A percentile compares a stretch with the other conserved stretches of the same genome.
These are phyloP conservation scores for Nemotelus pantherinus DNA, from an alignment of 2,888 invertebrate species.

Conservation along the genomic window DNA sequence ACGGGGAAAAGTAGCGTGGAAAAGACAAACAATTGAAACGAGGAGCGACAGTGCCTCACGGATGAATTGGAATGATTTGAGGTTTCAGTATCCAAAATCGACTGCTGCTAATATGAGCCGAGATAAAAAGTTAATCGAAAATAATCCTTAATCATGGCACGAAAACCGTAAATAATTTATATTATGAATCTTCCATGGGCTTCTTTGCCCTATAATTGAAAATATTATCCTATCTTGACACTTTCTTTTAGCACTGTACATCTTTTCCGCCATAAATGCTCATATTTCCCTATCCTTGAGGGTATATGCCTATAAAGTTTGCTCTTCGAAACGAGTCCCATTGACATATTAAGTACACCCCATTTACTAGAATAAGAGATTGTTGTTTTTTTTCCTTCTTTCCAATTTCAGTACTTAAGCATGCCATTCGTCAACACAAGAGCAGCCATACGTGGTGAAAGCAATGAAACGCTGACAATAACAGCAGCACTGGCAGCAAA, in stretches of 20 bases:
- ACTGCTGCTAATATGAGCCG: too few species aligned
- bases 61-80: too few species aligned
- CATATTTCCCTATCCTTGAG: conserved; percentile 5
- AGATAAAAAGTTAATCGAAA: too few species aligned
- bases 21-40: conserved; percentile 9
- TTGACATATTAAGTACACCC: conserved; percentile 36
- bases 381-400: conserved; percentile 15
- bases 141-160: too few species aligned
- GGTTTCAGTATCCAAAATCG: too few species aligned
- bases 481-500: background rate
- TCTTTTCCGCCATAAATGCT: conserved; percentile 2
- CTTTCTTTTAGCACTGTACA: background rate
- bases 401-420: background rate
- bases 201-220: too few species aligned
- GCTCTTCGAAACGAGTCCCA: conserved; percentile 19
- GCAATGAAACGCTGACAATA: background rate
- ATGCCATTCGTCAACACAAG: background rate
- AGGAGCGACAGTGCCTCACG: too few species aligned
- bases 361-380: conserved; percentile 12
- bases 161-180: too few species aligned
- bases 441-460: background rate
- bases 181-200: too few species aligned
- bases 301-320: conserved; percentile 1
- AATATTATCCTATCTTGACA: too few species aligned
- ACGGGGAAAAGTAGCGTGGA: background rate